Evolutionary conservation across 1,140 invertebrate genomes (phyloP), one percentile per base, ranked within the genome.

Genomic region (Pogonus chalceus): DNA sequence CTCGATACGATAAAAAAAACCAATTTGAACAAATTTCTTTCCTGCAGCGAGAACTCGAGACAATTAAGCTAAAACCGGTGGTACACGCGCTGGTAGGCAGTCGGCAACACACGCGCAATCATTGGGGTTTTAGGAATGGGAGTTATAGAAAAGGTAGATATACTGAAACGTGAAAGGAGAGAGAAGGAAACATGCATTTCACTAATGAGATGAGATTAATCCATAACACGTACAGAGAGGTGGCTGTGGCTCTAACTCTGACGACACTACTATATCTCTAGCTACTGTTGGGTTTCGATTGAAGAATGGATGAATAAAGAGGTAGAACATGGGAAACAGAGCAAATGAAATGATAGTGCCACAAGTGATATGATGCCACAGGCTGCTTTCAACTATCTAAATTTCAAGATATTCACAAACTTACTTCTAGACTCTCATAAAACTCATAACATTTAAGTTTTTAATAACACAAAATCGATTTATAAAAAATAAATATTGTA

Each of bases 151-250:
- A 14, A 7, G 26, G 26, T 31, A 31, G 26, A 31, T n/a, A n/a
- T n/a, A n/a, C n/a, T n/a, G n/a, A n/a, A n/a, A n/a, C n/a, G 26
- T 31, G 26, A 7, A 31, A 14, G 7, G 26, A 14, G 4, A 14
- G 26, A 31, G 26, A 31, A 14, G 26, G 26, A 14, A 14, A 31
- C n/a, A 43, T 43, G 37, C 37, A 43, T 43, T 43, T 43, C 37
- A 18, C 37, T 43, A 43, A 43, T 43, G 37, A 43, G 37, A 43
- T 43, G 37, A 43, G 37, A 43, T 43, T 43, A 43, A 43, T 12
- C 37, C 18, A 18, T 43, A 12, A 9, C 37, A 43, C 37, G 37
- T 43, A 43, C 37, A 18, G 14, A 14, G 4, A 7, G 4, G 4
- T 14, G 26, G 14, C 26, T 7, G 4, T 7, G 4, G 14, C 26